Evolutionary conservation across 2,888 invertebrate species (phyloP), one percentile per base, ranked within the genome.

Genomic region (Agrotis exclamationis): DNA sequence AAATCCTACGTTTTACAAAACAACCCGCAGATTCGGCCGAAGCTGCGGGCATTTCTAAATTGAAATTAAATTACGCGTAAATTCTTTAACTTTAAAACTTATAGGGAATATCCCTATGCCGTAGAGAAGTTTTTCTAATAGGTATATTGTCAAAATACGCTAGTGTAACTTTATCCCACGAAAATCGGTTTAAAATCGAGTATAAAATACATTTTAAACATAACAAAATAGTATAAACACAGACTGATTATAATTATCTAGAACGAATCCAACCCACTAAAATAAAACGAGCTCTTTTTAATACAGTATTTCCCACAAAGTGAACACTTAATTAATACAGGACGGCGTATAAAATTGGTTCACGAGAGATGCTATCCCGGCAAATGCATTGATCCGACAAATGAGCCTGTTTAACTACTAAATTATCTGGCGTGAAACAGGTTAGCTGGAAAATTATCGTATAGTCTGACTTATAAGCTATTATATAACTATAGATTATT

Each of bases 381-480:
- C 44, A 56, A 39, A 66, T 66, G 80, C 85, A 77, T 74, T 80
- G 84, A 85, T 80, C 82, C 85, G 76, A 64, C 44, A 82, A 85
- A 85, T 82, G 75, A 77, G 83, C 67, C 70, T 75, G 70, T 86
- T 82, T 77, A 70, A 76, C 74, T 70, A 80, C 63, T 75, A 74
- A 77, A 84, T 79, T 76, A 68, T 80, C 64, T 33, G 60, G 56
- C 70, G 68, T 45, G 65, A 79, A 85, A 70, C 68, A 85, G 77
- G 76, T 85, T 85, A 79, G 39, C 67, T 73, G 85, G 84, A 79
- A 85, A 76, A 71, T 79, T 44, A 45, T 54, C 28, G 57, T 18
- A 57, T 60, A 45, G 39, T 18, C 51, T 22, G 65, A 59, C 62
- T 79, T 83, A 74, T 83, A 58, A 51, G 28, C 66, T 62, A 18